Evolutionary conservation across 53 echinoderm and acorn worm species (phyloP), one percentile per base, ranked within the genome.

Genomic region (Temnopleurus reevesii): DNA sequence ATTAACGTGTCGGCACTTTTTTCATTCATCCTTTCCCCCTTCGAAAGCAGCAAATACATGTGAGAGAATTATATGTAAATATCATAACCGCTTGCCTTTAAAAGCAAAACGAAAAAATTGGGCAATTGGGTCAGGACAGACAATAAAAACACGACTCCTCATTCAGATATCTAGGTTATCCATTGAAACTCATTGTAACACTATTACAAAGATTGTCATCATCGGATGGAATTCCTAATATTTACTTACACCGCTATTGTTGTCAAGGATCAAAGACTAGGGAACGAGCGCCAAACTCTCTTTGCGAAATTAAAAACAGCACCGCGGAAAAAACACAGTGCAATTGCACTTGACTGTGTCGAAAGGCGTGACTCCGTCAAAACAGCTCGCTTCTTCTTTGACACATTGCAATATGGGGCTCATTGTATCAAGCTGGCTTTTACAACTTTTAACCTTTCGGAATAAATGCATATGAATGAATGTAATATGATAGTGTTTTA

Each of bases 121-220:
- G 85, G 85, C 58, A 46, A 59, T 61, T 59, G 44, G 85, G 85
- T 60, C 85, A 60, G 12, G 45, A 45, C 45, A 15, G 61, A 59
- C 59, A 85, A 85, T 45, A 19, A 85, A 55, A 41, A 44, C 26
- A 60, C 26, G 61, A 21, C 85, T 55, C 23, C 15, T 29, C 60
- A 45, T 85, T 59, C 24, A 59, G 4, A 9, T 85, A 85, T 59
- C 85, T 85, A 45, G 85, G 85, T 85, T 47, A 85, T 58, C 25
- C 44, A 85, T 59, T 59, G 21, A 47, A 47, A 60, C 7, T 12
- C 36, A 56, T 36, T 83, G 47, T 83, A 36, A 31, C 17, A 47
- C 49, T 36, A 10, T 85, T 35, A 85, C 85, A 85, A 85, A 85
- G 85, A 41, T 83, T 85, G 61, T 85, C 60, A 85, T 85, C 85